Conservation (phyloP, 2,113 vertebrate species). For the Urocolius indicus region DNA sequence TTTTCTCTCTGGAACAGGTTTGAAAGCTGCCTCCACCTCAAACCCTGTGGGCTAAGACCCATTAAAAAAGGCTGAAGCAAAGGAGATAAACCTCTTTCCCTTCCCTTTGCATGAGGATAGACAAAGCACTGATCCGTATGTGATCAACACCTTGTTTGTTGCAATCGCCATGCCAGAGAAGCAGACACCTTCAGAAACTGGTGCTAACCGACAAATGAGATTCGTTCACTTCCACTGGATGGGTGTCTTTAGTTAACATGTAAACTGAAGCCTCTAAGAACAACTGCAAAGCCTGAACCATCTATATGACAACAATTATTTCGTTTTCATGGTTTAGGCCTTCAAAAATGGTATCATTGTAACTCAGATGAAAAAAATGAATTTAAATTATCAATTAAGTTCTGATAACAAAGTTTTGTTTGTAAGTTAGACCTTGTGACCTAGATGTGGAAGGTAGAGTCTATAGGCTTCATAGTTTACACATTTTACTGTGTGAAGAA, state of each 20-base stretch:
- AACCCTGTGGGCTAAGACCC: not conserved
- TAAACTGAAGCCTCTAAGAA: not conserved
- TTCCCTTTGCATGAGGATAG: not conserved
- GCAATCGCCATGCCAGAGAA: not conserved
- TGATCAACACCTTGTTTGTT: no score
- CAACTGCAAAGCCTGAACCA: not conserved
- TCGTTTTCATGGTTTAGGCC: no score
- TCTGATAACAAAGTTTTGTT: not conserved
- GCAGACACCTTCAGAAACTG: not conserved
- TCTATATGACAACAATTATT: no score
- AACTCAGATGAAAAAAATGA: not conserved
- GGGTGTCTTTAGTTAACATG: not conserved
- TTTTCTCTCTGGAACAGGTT: not conserved
- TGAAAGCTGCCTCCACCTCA: not conserved
- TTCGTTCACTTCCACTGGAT: not conserved
- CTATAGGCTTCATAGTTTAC: not conserved
- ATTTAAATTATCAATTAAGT: not conserved
- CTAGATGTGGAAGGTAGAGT: not conserved
- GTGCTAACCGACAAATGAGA: not conserved
- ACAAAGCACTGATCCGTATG: no score
- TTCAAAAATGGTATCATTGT: not conserved
- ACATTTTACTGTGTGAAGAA: not conserved
- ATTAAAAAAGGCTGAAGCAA: not conserved
- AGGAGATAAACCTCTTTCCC: not conserved
- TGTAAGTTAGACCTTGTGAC: not conserved